Evolutionary conservation across 35 echinoderm and acorn worm species (phyloP), one percentile per base, ranked within the genome.

Genomic region (Nesometra sesokonis): DNA sequence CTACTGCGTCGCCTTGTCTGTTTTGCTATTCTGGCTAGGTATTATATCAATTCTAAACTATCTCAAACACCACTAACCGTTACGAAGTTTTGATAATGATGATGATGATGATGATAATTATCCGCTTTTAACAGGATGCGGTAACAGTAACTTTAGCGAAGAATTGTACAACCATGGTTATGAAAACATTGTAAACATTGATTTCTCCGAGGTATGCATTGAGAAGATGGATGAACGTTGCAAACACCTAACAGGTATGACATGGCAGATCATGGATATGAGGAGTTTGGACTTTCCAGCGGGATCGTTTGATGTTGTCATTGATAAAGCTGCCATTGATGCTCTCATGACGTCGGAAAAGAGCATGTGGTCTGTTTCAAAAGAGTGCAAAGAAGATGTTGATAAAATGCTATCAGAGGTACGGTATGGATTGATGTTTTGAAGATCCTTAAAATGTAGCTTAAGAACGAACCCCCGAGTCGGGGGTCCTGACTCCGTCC

Each of bases 141-240:
- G 86, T 31, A 88, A 81, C 78, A 88, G 86, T 39, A 47, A 29
- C 21, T 67, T 88, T 30, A 88, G 86, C n/a, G 27, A 37, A 31
- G 78, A 82, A 8, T 40, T 88, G 78, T 88, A 88, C 31, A 3
- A 47, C 29, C 77, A 88, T 81, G 86, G 86, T 23, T 88, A 81
- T 52, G 13, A 82, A 3, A 88, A 88, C 31, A 88, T 88, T 29
- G 78, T 82, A 1, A 88, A 88, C 43, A 67, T 81, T 3, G 78
- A 88, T 81, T 88, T 81, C 34, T 88, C 86, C 30, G 43, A 76
- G 21, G 86, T 88, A 5, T 88, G 86, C 40, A 88, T 88, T 34
- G 77, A 88, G 77, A 88, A 88, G 37, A 88, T 88, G 86, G 80
- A 46, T 37, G 86, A 88, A 38, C 78, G 43, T 31, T 78, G 79